Evolutionary conservation across 2,888 invertebrate species (phyloP), one percentile per base, ranked within the genome.

Genomic region (Eupeodes luniger): DNA sequence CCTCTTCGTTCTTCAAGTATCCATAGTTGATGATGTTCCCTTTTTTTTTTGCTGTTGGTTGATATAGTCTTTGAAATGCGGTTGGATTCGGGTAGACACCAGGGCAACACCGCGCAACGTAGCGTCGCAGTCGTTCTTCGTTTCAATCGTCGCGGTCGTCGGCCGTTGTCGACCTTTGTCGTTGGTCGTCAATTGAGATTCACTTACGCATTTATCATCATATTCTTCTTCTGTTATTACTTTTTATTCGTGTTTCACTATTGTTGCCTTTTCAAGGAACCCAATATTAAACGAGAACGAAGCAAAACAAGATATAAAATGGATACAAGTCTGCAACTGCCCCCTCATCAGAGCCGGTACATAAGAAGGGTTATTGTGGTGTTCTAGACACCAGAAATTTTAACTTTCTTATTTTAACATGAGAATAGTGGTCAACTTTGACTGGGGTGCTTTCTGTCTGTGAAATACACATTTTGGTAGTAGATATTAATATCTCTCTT

Each of bases 201-300:
- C 75, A 70, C 75, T 80, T 76, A 80, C 75, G 80, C 76, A 76
- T 85, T 81, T 80, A 80, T 85, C 80, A 85, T 85, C 76, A 49
- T 69, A 72, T 77, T 61, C 76, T 44, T 51, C 64, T 51, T 72
- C 53, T 67, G 70, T 74, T 82, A 53, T 10, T 72, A 78, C 47
- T 67, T 83, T 69, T 79, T 49, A 66, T 76, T 69, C 47, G 51
- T 59, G 62, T 69, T 57, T 10, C 51, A 49, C 61, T 74, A 75
- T 61, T 80, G 69, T 69, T 75, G 51, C 61, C 11, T 72, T 74
- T 85, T 77, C 72, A 9, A 66, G 36, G 77, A 85, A 81, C 61
- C 61, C 77, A 77, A 81, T 61, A 67, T 67, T 12, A 69, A 72
- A 12, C 69, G 53, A 72, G 55, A 67, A 70, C 49, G 57, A 44